phyloP scores from a whole-genome alignment of 92 coral and sea anemone species.

The Siderastrea radians region DNA sequence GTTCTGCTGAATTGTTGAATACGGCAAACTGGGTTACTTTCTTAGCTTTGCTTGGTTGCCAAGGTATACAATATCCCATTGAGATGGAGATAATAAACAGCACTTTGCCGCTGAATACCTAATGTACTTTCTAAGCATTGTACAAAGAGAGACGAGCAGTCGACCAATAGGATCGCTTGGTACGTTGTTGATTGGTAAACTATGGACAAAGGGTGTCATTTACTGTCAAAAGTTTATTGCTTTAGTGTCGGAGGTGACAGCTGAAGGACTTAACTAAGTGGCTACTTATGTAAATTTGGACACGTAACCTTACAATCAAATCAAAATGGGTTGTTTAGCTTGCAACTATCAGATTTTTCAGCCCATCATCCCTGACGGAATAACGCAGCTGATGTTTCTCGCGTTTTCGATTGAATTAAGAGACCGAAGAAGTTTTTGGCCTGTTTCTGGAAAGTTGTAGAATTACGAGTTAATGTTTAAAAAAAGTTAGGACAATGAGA shows the following conservation, averaged over 20 bases:
- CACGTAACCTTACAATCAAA: constrained; percentile 1
- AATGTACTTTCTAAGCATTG: constrained; percentile 51
- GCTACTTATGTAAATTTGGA: constrained; percentile 25
- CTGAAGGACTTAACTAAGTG: constrained; percentile 20
- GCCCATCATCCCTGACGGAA: too few species aligned
- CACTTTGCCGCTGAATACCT: constrained; percentile 55
- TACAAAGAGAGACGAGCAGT: constrained; percentile 29
- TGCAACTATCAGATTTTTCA: too few species aligned
- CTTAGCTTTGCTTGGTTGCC: constrained; percentile 67
- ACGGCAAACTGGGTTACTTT: constrained; percentile 30
- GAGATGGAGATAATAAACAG: constrained; percentile 62
- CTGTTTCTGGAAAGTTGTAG: too few species aligned
- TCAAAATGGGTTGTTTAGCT: background rate
- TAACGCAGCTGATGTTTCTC: too few species aligned
- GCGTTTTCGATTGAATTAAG: too few species aligned
- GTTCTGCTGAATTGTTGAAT: constrained; percentile 26
- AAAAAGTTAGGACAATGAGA: too few species aligned
- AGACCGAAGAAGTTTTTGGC: too few species aligned
- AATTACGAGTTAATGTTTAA: too few species aligned
- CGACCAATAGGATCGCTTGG: constrained; percentile 52
- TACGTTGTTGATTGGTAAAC: constrained; percentile 47
- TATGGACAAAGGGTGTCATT: constrained; percentile 70
- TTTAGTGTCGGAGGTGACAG: constrained; percentile 21
- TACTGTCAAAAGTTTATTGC: constrained; percentile 29
- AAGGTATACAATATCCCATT: constrained; percentile 88